Conservation (phyloP, 2,888 invertebrate genomes). For the Calephelis perditalis region DNA sequence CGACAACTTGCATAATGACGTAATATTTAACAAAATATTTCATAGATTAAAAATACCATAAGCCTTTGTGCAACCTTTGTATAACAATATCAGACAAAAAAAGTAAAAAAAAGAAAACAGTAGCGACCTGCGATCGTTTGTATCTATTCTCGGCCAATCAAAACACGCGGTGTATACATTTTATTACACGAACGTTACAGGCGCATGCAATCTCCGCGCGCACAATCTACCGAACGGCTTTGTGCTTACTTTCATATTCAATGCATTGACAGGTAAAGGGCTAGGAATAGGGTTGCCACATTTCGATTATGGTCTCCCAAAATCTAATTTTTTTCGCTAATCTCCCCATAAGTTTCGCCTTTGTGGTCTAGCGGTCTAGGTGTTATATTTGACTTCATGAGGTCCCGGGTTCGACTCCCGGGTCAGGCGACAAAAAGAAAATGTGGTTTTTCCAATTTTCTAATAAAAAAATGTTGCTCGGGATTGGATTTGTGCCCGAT, state of each 20-base stretch:
- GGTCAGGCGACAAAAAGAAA: too few species aligned
- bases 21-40: background rate
- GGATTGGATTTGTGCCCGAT: too few species aligned
- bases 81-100: background rate
- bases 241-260: slow-evolving; percentile 51
- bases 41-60: background rate
- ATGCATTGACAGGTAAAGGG: slow-evolving; percentile 54
- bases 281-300: slow-evolving; percentile 39
- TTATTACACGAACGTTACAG: slow-evolving; percentile 33
- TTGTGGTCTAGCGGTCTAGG: too few species aligned
- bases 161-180: slow-evolving; percentile 35
- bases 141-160: slow-evolving; percentile 20
- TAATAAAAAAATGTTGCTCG: too few species aligned
- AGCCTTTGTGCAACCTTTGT: background rate
- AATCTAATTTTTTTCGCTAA: too few species aligned
- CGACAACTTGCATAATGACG: too few species aligned
- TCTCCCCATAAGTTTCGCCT: too few species aligned
- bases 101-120: background rate
- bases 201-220: slow-evolving; percentile 40
- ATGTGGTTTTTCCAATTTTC: too few species aligned
- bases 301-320: background rate
- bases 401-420: too few species aligned
- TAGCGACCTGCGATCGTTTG: slow-evolving; percentile 7
- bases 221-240: slow-evolving; percentile 51
- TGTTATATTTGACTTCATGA: too few species aligned